Evolutionary conservation across 2,113 vertebrate genomes (phyloP).

Genomic region (Gallinago paraguaiae): DNA sequence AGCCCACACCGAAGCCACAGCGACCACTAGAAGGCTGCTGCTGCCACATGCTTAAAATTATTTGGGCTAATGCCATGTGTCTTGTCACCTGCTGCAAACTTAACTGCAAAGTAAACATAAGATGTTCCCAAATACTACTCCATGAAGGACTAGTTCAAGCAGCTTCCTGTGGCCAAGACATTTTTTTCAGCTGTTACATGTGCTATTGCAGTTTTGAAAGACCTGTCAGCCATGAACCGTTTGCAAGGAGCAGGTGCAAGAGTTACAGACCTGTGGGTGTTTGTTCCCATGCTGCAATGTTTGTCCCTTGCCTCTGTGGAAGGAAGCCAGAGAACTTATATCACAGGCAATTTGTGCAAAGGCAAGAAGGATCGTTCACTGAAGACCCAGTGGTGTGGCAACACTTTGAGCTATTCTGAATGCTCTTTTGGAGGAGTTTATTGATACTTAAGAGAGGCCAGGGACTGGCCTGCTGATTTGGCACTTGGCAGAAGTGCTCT

Average conservation of each 20-base stretch:
- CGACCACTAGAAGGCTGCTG: fast-evolving
- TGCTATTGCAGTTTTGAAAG: neutral
- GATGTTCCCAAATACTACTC: neutral
- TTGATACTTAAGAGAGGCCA: fast-evolving
- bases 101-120: neutral
- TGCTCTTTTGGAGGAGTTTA: neutral
- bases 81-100: neutral
- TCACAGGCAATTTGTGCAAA: neutral
- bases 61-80: fast-evolving
- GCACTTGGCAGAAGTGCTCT: neutral
- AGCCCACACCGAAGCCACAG: neutral
- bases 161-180: neutral
- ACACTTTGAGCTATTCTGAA: neutral
- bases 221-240: neutral
- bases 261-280: neutral
- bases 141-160: neutral
- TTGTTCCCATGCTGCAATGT: neutral
- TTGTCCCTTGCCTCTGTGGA: neutral
- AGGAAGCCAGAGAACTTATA: neutral
- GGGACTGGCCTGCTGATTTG: neutral
- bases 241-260: neutral
- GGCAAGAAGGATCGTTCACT: neutral
- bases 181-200: neutral
- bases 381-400: neutral
- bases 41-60: neutral